phyloP scores from a whole-genome alignment of 2,113 vertebrate genomes.

The Phalacrocorax aristotelis region DNA sequence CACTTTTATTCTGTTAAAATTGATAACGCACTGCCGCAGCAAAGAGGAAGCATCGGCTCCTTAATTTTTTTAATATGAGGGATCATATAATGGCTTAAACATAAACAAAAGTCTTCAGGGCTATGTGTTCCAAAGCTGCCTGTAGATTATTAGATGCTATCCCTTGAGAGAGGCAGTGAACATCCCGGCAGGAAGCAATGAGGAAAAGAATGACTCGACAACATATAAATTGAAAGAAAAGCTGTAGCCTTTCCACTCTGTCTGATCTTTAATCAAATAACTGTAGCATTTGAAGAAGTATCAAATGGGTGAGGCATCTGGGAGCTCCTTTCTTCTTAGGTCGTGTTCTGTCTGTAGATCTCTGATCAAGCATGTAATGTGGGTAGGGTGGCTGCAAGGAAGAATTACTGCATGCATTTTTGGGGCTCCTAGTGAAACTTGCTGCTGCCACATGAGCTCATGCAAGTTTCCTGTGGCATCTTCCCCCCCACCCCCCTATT shows the following conservation, averaged over 20 bases:
- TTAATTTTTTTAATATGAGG: background rate
- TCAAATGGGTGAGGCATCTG: background rate
- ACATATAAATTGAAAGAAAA: background rate
- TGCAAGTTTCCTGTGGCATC: background rate
- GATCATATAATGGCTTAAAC: background rate
- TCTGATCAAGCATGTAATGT: background rate
- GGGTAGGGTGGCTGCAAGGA: background rate
- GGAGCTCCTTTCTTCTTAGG: background rate
- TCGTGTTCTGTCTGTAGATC: background rate
- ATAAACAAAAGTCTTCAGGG: background rate
- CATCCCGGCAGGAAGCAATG: background rate
- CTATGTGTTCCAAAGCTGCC: background rate
- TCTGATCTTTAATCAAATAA: conserved; percentile 32
- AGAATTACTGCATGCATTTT: background rate
- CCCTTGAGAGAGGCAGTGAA: background rate
- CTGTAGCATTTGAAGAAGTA: background rate
- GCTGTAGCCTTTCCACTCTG: background rate
- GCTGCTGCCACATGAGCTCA: conserved; percentile 8
- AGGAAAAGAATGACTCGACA: background rate
- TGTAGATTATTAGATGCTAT: background rate
- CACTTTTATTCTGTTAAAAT: background rate
- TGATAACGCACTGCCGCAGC: accelerated
- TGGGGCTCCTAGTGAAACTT: background rate
- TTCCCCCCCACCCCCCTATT: background rate
- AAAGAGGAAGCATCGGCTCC: background rate